Percentiles rank a stretch among this genome's conserved stretches.
Evolutionary conservation across 2,888 invertebrate species (phyloP).

Genomic region (Calameuta filiformis): DNA sequence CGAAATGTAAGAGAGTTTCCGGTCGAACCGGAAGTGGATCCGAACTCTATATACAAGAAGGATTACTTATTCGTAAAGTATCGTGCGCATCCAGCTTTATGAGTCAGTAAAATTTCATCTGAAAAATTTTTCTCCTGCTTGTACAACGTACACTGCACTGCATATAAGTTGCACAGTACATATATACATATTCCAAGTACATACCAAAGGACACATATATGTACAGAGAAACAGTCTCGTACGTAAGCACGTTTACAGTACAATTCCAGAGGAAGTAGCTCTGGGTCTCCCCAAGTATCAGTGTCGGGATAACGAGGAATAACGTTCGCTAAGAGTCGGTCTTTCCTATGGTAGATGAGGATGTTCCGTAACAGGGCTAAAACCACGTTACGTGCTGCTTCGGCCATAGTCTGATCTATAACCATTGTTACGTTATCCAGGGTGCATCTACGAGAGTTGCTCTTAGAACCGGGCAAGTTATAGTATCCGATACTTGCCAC

Average conservation of each 20-base stretch:
- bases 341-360: not conserved
- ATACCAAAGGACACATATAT: not conserved
- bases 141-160: not conserved
- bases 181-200: not conserved
- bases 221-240: not conserved
- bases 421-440: not conserved
- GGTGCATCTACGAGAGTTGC: not conserved
- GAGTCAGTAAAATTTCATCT: not conserved
- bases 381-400: not conserved
- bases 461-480: constrained; percentile 17
- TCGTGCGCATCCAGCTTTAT: not conserved
- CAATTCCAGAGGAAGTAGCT: not conserved
- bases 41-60: not conserved
- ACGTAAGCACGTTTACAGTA: not conserved
- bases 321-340: not conserved
- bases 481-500: not conserved
- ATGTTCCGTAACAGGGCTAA: not conserved
- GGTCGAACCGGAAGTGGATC: not conserved
- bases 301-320: constrained; percentile 6
- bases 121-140: not conserved
- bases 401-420: not conserved
- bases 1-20: not conserved
- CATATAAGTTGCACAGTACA: not conserved
- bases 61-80: not conserved
- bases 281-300: not conserved